Percentiles rank a stretch among this genome's conserved stretches.
These are phyloP conservation scores for Cyanistes caeruleus DNA, from an alignment of 2,113 vertebrate genomes.

Conservation along the genomic window DNA sequence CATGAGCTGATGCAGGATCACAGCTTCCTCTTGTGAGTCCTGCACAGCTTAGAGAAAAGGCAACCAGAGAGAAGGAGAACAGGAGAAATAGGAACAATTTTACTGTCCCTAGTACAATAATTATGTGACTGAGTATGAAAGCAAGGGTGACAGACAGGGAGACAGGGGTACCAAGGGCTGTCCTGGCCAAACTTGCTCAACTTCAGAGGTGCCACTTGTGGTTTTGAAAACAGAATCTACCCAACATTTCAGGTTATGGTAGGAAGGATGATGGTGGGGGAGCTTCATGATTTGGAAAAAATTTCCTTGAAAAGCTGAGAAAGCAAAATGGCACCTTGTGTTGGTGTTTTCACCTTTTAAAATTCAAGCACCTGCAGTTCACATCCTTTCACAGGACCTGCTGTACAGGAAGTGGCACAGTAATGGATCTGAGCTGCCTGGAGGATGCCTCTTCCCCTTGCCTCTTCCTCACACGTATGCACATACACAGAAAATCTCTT, in stretches of 20 bases:
- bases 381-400: background rate
- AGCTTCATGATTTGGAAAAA: background rate
- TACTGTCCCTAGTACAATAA: background rate
- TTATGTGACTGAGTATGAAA: background rate
- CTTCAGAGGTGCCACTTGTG: background rate
- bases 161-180: background rate
- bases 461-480: background rate
- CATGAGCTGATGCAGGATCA: slow-evolving; percentile 84
- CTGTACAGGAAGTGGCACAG: background rate
- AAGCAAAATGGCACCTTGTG: background rate
- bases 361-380: background rate
- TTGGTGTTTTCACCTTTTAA: background rate
- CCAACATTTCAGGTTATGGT: background rate
- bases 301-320: background rate
- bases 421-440: background rate
- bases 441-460: background rate
- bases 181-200: background rate
- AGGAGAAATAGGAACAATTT: background rate
- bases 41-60: slow-evolving; percentile 83
- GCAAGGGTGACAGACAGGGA: background rate
- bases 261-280: background rate
- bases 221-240: background rate
- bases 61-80: slow-evolving; percentile 5
- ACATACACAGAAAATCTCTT: background rate
- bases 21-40: slow-evolving; percentile 87